These are phyloP conservation scores for Apodemia mormo DNA, from an alignment of 2,888 invertebrate species.

Conservation along the genomic window DNA sequence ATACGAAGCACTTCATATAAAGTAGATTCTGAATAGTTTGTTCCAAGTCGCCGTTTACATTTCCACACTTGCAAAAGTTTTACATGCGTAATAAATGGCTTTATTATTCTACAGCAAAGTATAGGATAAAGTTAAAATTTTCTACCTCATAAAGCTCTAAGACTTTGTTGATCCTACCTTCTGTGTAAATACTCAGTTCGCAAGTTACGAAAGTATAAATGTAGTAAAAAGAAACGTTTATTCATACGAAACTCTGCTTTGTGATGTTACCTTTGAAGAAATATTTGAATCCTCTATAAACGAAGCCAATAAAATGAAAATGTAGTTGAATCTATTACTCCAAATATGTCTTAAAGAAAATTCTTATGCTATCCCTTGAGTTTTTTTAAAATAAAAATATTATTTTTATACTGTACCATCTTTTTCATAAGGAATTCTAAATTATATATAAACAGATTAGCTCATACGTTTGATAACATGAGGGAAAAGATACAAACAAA, in stretches of 20 bases:
- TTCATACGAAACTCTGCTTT: conserved; percentile 26
- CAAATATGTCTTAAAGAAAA: conserved; percentile 20
- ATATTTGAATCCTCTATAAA: conserved; percentile 20
- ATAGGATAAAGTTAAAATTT: conserved; percentile 58
- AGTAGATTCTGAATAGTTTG: conserved; percentile 45
- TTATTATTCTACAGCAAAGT: conserved; percentile 60
- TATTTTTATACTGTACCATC: not conserved
- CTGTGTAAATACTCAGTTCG: conserved; percentile 46
- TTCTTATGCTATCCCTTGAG: conserved; percentile 4
- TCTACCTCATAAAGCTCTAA: conserved; percentile 56
- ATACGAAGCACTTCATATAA: conserved; percentile 29
- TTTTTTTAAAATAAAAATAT: conserved; percentile 3
- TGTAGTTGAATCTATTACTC: conserved; percentile 13
- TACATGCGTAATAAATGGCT: conserved; percentile 63
- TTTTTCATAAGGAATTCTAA: not conserved
- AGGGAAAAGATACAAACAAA: too few relatives aligned
- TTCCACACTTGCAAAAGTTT: conserved; percentile 49
- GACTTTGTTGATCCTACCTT: conserved; percentile 54
- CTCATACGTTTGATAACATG: too few relatives aligned
- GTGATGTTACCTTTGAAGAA: conserved; percentile 19
- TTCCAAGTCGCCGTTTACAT: conserved; percentile 32
- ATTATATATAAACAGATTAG: not conserved
- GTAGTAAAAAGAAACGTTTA: conserved; percentile 28
- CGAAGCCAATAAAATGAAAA: not conserved
- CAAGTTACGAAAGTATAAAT: conserved; percentile 30